These are phyloP conservation scores for Urocitellus parryii DNA, from an alignment of 2,113 vertebrate genomes.

Conservation along the genomic window DNA sequence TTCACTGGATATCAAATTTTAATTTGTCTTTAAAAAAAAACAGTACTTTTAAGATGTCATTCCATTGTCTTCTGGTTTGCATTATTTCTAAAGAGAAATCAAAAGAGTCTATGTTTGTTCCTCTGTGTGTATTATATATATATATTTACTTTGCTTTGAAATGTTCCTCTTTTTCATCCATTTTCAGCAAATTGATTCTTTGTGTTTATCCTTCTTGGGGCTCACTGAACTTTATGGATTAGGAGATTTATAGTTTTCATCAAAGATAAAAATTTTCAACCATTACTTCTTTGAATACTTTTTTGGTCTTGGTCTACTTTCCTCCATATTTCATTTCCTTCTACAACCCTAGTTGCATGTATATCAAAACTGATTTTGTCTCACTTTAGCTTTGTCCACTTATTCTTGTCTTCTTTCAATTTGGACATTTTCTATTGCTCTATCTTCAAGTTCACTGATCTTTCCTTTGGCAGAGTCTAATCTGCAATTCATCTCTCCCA, in stretches of 20 bases:
- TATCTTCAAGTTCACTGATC: neutral
- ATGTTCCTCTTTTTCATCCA: slow-evolving; percentile 3
- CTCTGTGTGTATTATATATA: neutral
- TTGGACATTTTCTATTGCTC: neutral
- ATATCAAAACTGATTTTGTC: neutral
- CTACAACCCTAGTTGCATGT: neutral
- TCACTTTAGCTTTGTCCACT: neutral
- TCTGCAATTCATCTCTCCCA: neutral
- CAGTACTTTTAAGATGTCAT: neutral
- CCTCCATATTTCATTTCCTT: neutral
- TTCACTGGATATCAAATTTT: slow-evolving; percentile 31
- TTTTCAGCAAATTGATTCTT: slow-evolving; percentile 46
- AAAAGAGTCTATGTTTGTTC: neutral
- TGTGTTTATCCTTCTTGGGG: neutral
- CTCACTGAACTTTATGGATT: neutral
- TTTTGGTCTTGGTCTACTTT: neutral
- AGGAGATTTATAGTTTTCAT: neutral
- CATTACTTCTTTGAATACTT: slow-evolving; percentile 31
- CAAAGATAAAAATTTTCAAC: neutral
- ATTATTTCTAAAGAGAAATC: neutral
- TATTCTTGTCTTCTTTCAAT: slow-evolving; percentile 5
- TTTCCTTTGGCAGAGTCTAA: slow-evolving; percentile 17
- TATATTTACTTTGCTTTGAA: neutral
- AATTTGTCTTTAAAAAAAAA: neutral
- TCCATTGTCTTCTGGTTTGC: neutral